Base-by-base conservation (phyloP, 2,888 invertebrate species). In the Rhingia campestris region DNA sequence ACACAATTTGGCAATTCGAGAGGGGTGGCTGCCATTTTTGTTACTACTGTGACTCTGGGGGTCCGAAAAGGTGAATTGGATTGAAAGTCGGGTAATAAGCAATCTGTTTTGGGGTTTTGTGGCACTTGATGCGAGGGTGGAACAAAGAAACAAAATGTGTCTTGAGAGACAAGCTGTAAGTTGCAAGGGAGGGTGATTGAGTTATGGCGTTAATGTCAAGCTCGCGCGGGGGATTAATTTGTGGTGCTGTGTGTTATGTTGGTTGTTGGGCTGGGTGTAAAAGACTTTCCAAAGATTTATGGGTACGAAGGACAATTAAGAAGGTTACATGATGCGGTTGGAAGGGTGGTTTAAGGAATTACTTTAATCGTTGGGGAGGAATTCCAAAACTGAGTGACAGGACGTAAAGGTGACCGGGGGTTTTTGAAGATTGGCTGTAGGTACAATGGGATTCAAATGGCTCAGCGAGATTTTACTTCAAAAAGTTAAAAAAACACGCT, bases 121-220 rank as follows among this genome's bases (percentile, higher is more conserved):
- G 22, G 22, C 2, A 37, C 41, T 14, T 49, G 10, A 41, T 53
- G n/a, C 35, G 39, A 49, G 41, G 37, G 41, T 9, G 22, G 49
- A 30, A 49, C 22, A 30, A 30, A 33, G 39, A 49, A 61, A 67
- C 53, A 37, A 54, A 49, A 39, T 61, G 45, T 56, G 49, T 63
- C 63, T 51, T 4, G 10, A 64, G 30, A 79, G 35, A 54, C 53
- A 41, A 9, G 22, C 22, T 22, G 22, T 14, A 49, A 63, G 41
- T 74, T 51, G 37, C 12, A 54, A 59, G 66, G 74, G 80, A 64
- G 74, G 74, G 74, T 80, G 84, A 84, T 84, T 84, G 84, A 84
- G 64, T 84, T 84, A 84, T 84, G 79, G 84, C 84, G 84, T 80
- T 84, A 74, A 80, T 80, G 74, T 75, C 80, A 75, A 79, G 73